Conservation (phyloP, 2,113 vertebrate species). For the Brienomyrus brachyistius region DNA sequence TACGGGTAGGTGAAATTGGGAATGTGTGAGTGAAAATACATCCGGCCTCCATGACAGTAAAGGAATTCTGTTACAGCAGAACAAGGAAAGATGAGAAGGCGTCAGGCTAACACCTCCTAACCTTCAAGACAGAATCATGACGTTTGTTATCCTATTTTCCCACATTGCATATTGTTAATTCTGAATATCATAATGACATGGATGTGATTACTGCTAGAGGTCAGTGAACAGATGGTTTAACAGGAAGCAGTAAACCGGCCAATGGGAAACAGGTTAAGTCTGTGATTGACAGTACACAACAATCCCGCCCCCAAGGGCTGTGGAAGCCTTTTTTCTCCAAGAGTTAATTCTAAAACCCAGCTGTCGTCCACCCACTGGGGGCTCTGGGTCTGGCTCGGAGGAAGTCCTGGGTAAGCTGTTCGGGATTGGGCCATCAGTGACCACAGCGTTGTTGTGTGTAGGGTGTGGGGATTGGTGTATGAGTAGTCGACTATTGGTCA, state of each 20-base stretch:
- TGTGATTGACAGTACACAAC: not conserved
- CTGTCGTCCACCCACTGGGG: not conserved
- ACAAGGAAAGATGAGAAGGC: not conserved
- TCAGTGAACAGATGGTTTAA: not conserved
- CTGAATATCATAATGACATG: not conserved
- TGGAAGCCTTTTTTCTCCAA: not conserved
- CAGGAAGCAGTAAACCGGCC: not conserved
- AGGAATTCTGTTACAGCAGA: not conserved
- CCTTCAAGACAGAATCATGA: not conserved
- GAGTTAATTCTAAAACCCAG: not conserved
- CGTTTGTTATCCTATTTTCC: not conserved
- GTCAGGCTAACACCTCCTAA: not conserved
- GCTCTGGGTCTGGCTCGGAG: not conserved
- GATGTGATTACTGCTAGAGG: not conserved
- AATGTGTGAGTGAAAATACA: not conserved
- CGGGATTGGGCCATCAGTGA: not conserved
- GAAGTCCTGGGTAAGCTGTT: not conserved
- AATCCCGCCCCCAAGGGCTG: not conserved
- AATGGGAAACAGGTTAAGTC: not conserved
- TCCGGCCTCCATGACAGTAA: not conserved
- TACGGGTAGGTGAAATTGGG: not conserved
- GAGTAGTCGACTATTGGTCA: not conserved
- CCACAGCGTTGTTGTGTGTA: not conserved
- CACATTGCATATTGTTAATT: not conserved
- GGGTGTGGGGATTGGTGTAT: not conserved